Evolutionary conservation across 2,113 vertebrate species (phyloP).

Genomic region (Xerus inauris): DNA sequence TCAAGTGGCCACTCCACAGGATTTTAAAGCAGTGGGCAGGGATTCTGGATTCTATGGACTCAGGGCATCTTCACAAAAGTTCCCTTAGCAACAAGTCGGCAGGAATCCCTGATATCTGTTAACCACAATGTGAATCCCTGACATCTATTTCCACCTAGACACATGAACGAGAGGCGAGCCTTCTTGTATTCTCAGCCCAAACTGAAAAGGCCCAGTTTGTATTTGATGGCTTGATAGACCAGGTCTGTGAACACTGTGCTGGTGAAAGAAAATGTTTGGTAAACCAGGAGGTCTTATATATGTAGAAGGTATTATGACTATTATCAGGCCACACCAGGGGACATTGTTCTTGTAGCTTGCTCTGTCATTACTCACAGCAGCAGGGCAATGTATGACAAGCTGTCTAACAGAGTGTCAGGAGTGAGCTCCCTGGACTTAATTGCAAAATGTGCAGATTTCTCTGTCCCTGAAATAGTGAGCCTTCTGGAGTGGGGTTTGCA

Average conservation of each 20-base stretch:
- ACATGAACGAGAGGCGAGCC: neutral
- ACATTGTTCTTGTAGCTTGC: neutral
- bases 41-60: constrained; percentile 20
- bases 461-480: neutral
- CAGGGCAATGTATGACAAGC: neutral
- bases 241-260: neutral
- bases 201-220: neutral
- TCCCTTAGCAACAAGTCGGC: constrained; percentile 72
- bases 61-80: constrained; percentile 60
- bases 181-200: neutral
- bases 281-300: neutral
- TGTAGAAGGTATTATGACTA: neutral
- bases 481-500: neutral
- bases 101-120: constrained; percentile 60
- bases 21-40: constrained; percentile 39
- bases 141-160: neutral
- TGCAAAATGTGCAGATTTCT: constrained; percentile 23
- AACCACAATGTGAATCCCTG: neutral
- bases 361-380: constrained; percentile 26
- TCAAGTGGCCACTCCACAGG: neutral
- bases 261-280: neutral
- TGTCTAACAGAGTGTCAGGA: constrained; percentile 10
- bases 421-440: neutral
- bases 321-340: neutral
- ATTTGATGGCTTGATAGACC: neutral